Evolutionary conservation across 2,797 vertebrate genomes (phyloP), one percentile per base, ranked within the genome.

Genomic region (Naso thynnoides): DNA sequence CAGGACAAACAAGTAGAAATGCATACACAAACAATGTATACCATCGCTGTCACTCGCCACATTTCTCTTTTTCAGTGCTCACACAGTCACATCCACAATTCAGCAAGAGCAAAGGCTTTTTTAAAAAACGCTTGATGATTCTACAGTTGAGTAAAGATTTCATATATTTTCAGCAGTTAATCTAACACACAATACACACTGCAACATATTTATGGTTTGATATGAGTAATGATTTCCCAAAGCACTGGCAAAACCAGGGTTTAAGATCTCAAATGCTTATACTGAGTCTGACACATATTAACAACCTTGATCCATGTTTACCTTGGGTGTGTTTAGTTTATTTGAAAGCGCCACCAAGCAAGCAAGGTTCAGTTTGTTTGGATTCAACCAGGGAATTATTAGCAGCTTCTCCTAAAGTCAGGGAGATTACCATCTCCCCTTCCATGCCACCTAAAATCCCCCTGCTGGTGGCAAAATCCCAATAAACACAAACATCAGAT

Each of bases 251-350:
- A 8, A 36, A 56, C 38, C 18, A 64, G 29, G 27, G 55, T 26
- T 77, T 52, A 19, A 73, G 36, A 77, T 70, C 70, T 50, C 33
- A 49, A 62, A 73, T 72, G 56, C 55, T 78, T 41, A 41, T 19
- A 53, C 33, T 31, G 49, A 79, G 50, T 33, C 44, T 59, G 41
- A 54, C 44, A 48, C 41, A 73, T 31, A 87, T 76, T 60, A 76
- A 73, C 78, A 76, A 13, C 74, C 62, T 48, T 60, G 55, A 77
- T 62, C 66, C 63, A 63, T 86, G 76, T 83, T 90, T 83, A 72
- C 73, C 39, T 75, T 70, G 66, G 83, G 71, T 71, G 77, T 68
- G 82, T 74, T 81, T 41, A 38, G 33, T 71, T 86, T 80, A 79
- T 78, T 53, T 67, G 52, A 56, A 75, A 59, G 61, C 58, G 44